Conservation (phyloP, 2,113 vertebrate species). For the Saguinus imperator region DNA sequence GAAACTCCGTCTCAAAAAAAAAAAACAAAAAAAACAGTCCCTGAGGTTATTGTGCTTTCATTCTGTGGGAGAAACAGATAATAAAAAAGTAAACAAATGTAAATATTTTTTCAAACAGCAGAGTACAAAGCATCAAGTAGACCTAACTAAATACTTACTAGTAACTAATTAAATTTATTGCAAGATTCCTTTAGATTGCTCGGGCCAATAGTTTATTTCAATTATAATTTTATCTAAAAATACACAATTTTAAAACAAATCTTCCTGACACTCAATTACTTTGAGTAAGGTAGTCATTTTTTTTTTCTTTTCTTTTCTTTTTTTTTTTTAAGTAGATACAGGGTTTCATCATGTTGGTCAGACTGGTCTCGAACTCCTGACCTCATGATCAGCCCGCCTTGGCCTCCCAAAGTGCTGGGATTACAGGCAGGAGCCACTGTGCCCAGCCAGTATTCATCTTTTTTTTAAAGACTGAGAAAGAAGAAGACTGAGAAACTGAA, state of each 20-base stretch:
- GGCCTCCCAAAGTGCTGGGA: no score
- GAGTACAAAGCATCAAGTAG: neutral
- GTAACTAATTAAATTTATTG: neutral
- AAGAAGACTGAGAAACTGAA: neutral
- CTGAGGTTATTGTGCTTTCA: neutral
- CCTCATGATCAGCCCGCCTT: no score
- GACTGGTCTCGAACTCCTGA: no score
- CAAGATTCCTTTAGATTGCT: neutral
- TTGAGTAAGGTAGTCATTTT: neutral
- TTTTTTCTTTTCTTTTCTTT: neutral
- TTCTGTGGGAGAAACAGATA: neutral
- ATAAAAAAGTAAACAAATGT: neutral
- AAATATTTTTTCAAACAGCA: neutral
- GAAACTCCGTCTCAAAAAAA: neutral
- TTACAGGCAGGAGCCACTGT: no score
- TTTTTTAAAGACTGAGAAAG: neutral
- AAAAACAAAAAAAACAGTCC: neutral
- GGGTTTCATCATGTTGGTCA: no score
- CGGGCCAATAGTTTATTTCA: neutral
- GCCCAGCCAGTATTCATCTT: no score
- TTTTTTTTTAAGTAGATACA: no score
- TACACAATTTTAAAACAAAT: neutral
- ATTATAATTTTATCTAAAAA: neutral
- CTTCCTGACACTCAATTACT: neutral
- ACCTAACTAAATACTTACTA: neutral